phyloP scores from a whole-genome alignment of 2,888 invertebrate species.

The Cantharis flavilabris region DNA sequence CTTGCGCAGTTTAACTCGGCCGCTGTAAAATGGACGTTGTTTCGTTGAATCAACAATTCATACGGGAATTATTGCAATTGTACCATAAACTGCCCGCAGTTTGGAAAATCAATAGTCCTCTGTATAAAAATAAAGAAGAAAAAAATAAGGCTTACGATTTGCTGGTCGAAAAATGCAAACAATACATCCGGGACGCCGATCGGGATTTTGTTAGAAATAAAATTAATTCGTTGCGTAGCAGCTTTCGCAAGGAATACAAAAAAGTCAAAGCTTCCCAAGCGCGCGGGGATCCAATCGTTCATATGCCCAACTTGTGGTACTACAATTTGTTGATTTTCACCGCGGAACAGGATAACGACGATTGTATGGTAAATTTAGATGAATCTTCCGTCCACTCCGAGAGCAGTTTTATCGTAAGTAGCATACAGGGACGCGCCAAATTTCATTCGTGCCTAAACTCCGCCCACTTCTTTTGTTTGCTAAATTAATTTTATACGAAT shows the following conservation, averaged over 20 bases:
- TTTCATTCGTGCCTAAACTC: background rate
- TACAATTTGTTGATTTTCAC: conserved; percentile 13
- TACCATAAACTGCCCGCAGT: conserved; percentile 25
- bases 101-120: conserved; percentile 22
- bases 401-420: background rate
- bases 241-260: conserved; percentile 28
- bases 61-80: conserved; percentile 23
- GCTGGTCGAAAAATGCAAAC: conserved; percentile 23
- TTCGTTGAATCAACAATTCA: conserved; percentile 17
- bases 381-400: background rate
- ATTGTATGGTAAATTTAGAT: background rate
- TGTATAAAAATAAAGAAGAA: conserved; percentile 22
- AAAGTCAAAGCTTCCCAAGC: conserved; percentile 12
- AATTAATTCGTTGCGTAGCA: conserved; percentile 30
- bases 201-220: conserved; percentile 29
- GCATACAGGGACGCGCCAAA: background rate
- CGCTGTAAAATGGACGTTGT: conserved; percentile 18
- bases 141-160: conserved; percentile 25
- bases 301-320: conserved; percentile 31
- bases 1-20: background rate
- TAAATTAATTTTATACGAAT: no score
- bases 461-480: no score
- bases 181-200: conserved; percentile 23
- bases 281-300: conserved; percentile 5
- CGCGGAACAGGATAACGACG: background rate